Evolutionary conservation across 2,888 invertebrate genomes (phyloP), one percentile per base, ranked within the genome.

Genomic region (Incurvaria masculella): DNA sequence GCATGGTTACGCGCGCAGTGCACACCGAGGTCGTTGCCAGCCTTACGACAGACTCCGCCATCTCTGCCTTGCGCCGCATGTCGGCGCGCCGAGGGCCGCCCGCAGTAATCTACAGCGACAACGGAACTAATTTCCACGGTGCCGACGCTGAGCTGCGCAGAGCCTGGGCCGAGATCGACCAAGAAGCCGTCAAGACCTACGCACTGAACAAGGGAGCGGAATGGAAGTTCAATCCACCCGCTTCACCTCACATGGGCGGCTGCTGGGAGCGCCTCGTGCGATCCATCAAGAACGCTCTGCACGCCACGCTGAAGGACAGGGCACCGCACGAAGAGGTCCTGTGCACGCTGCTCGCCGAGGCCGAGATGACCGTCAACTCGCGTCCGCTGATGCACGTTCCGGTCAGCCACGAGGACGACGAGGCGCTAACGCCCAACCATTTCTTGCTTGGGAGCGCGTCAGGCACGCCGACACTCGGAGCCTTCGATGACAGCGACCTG

Each of bases 381-480:
- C 41, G 41, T 14, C 33, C 33, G 14, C 23, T 56, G 16, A 52
- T 50, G 11, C 51, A 53, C 43, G 53, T 55, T 2, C 52, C 55
- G 2, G n/a, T 39, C 4, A 10, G 21, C 3, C 44, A 20, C 16
- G 21, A n/a, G 1, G 56, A 59, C 11, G 49, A 54, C n/a, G 59
- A 59, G 44, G 51, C 54, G 1, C 47, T 59, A n/a, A 60, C 60
- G 0, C 58, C 58, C 1, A 60, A 61, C 39, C 58, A 60, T 46
- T 55, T 59, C 19, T 42, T 60, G 40, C 44, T 56, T 18, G 53
- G 52, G 2, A 44, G 45, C 33, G 51, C 54, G n/a, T 48, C 45
- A n/a, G 51, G 53, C n/a, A 44, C 26, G 17, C 48, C 47, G 33
- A 46, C 50, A 8, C 52, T 53, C n/a, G 56, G 51, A 3, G 21